These are phyloP conservation scores for Maniola hyperantus DNA, from an alignment of 2,888 invertebrate species.

Conservation along the genomic window DNA sequence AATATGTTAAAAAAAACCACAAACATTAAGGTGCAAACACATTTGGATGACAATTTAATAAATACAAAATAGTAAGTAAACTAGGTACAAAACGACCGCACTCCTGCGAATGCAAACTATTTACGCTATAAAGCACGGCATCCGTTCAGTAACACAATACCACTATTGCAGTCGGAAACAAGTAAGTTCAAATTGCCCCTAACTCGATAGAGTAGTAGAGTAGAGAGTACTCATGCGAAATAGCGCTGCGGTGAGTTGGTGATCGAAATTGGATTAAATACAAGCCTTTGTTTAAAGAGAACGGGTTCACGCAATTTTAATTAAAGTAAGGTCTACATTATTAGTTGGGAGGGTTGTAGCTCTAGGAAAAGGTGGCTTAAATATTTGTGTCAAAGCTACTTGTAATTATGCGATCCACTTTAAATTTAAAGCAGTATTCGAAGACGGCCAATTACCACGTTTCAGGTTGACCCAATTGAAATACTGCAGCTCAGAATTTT, in stretches of 20 bases:
- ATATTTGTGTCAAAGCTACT: not conserved
- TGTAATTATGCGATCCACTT: not conserved
- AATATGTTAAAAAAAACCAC: not conserved
- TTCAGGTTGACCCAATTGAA: too few species aligned
- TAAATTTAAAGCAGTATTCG: not conserved
- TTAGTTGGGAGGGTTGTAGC: not conserved
- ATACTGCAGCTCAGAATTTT: too few species aligned
- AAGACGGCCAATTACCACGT: too few species aligned
- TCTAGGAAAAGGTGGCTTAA: not conserved
- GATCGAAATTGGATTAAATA: slow-evolving; percentile 30
- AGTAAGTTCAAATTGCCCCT: slow-evolving; percentile 24
- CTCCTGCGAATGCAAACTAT: slow-evolving; percentile 14
- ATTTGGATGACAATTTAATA: too few species aligned
- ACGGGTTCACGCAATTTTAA: slow-evolving; percentile 15
- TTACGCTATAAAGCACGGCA: slow-evolving; percentile 18
- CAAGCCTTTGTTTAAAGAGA: slow-evolving; percentile 21
- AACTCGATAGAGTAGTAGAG: slow-evolving; percentile 36
- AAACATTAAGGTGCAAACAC: not conserved
- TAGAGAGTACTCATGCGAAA: slow-evolving; percentile 31
- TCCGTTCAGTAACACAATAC: slow-evolving; percentile 22
- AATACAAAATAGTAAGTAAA: not conserved
- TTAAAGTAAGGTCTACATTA: not conserved
- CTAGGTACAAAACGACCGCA: not conserved
- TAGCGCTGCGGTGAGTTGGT: slow-evolving; percentile 19
- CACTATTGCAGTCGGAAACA: slow-evolving; percentile 11